These are phyloP conservation scores for Lasioglossum vierecki DNA, from an alignment of 2,888 invertebrate genomes.

Conservation along the genomic window DNA sequence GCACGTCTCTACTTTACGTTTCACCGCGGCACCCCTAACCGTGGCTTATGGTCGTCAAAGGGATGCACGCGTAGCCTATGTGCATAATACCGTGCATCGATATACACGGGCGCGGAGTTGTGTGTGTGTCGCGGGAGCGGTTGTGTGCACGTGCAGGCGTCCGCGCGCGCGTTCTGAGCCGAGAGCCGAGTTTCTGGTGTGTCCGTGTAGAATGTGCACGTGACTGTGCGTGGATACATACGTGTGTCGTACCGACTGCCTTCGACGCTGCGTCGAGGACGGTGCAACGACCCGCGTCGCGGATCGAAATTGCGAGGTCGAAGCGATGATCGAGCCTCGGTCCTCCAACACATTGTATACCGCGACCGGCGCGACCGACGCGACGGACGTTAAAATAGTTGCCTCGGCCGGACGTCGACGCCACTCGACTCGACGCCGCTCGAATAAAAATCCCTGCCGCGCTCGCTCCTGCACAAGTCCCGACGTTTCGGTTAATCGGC, in stretches of 20 bases:
- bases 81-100: slow-evolving; percentile 72
- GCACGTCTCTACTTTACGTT: slow-evolving; percentile 64
- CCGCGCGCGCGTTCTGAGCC: not conserved
- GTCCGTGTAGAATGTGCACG: not conserved
- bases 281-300: slow-evolving; percentile 69
- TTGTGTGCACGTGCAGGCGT: slow-evolving; percentile 7
- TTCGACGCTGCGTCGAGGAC: slow-evolving; percentile 68
- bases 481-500: slow-evolving; percentile 52
- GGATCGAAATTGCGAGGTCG: slow-evolving; percentile 73
- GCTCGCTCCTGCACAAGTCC: slow-evolving; percentile 9
- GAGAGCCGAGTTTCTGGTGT: not conserved
- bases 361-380: slow-evolving; percentile 45
- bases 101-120: slow-evolving; percentile 35
- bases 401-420: slow-evolving; percentile 59
- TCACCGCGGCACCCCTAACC: slow-evolving; percentile 72
- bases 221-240: slow-evolving; percentile 21
- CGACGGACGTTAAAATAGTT: slow-evolving; percentile 62
- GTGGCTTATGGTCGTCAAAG: slow-evolving; percentile 75
- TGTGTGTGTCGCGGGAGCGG: not conserved
- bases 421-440: slow-evolving; percentile 55
- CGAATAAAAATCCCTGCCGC: slow-evolving; percentile 49
- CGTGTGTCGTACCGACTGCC: slow-evolving; percentile 54
- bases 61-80: slow-evolving; percentile 74
- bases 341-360: slow-evolving; percentile 59
- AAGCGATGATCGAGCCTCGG: slow-evolving; percentile 67